Evolutionary conservation across 2,113 vertebrate species (phyloP).

Genomic region (human (Homo sapiens)): GRCh38 chr2:88053001-88053500

Average conservation of each 20-base stretch:
- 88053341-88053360: slow-evolving; percentile 10
- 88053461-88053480: background rate
- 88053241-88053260: background rate
- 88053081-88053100: background rate
- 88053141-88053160: background rate
- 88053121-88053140: background rate
- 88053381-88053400: background rate
- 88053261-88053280: background rate
- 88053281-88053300: background rate
- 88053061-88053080: background rate
- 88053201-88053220: background rate
- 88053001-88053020: background rate
- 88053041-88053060: background rate
- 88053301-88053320: background rate
- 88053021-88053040: background rate
- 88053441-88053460: slow-evolving; percentile 36
- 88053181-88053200: background rate
- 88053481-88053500: background rate
- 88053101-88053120: background rate
- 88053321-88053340: background rate
- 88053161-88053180: background rate
- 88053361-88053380: background rate
- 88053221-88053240: background rate
- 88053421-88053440: background rate
- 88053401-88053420: background rate